These are phyloP conservation scores for Unio pictorum DNA, from an alignment of 2,888 invertebrate genomes.

Conservation along the genomic window DNA sequence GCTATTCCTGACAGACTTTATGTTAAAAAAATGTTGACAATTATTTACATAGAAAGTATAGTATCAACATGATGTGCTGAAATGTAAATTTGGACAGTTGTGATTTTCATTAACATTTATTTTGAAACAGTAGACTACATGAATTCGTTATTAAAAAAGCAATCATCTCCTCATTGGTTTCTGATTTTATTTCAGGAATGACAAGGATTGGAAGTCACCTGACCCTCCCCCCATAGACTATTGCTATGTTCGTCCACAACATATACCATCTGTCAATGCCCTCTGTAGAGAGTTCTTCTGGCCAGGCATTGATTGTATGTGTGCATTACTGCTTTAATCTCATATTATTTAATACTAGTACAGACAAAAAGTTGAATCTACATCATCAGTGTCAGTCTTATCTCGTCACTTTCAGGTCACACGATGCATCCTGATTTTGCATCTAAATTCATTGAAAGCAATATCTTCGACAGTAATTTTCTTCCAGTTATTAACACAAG, in stretches of 20 bases:
- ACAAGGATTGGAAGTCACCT: conserved; percentile 71
- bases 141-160: too few species aligned
- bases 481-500: too few species aligned
- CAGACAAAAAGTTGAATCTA: background rate
- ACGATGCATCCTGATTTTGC: too few species aligned
- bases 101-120: background rate
- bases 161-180: background rate
- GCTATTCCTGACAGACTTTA: too few species aligned
- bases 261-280: conserved; percentile 89
- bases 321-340: background rate
- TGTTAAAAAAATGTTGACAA: too few species aligned
- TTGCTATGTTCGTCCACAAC: conserved; percentile 89
- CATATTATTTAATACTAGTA: background rate
- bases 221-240: conserved; percentile 82
- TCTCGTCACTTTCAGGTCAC: too few species aligned
- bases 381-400: too few species aligned
- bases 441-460: too few species aligned
- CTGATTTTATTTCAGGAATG: conserved; percentile 48
- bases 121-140: too few species aligned
- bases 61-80: too few species aligned
- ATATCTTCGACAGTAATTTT: too few species aligned
- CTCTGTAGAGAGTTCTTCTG: conserved; percentile 89
- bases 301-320: conserved; percentile 92
- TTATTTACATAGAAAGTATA: too few species aligned
- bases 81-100: background rate